Percentiles rank a stretch among this genome's conserved stretches.
phyloP scores from a whole-genome alignment of 2,797 vertebrate genomes.

The Nannoperca obscura region DNA sequence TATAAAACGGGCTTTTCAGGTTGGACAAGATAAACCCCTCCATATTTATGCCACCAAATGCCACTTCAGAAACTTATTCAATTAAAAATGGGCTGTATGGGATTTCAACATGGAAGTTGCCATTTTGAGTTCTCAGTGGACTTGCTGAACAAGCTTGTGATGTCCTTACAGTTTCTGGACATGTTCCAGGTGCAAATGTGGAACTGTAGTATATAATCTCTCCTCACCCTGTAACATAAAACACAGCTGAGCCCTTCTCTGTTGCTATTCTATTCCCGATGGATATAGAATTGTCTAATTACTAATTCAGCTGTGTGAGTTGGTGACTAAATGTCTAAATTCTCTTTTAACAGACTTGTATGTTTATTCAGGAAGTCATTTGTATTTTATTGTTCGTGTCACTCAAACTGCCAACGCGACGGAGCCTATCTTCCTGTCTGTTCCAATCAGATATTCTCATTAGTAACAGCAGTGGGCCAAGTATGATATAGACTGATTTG shows the following conservation, averaged over 20 bases:
- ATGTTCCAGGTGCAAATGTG: not conserved
- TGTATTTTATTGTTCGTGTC: slow-evolving; percentile 28
- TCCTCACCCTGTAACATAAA: not conserved
- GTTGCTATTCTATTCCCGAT: not conserved
- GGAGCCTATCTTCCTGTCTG: slow-evolving; percentile 57
- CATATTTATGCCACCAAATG: not conserved
- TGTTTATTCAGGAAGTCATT: slow-evolving; percentile 11
- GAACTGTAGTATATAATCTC: not conserved
- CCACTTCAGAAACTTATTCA: not conserved
- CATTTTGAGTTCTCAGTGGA: not conserved
- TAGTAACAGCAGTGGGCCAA: slow-evolving; percentile 58
- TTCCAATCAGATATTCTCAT: slow-evolving; percentile 70
- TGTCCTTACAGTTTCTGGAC: not conserved
- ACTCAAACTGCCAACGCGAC: slow-evolving; percentile 45
- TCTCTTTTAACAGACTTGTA: slow-evolving; percentile 10
- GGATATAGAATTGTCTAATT: not conserved
- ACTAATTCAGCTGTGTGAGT: not conserved
- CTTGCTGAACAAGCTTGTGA: not conserved
- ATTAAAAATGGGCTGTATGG: not conserved
- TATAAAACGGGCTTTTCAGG: not conserved
- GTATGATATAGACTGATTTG: slow-evolving; percentile 57
- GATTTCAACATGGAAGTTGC: not conserved
- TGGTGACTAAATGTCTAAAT: not conserved
- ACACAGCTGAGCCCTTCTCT: not conserved
- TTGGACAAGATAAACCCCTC: not conserved